Base-by-base conservation (phyloP, 1,140 invertebrate species). In the Theocolax elegans region DNA sequence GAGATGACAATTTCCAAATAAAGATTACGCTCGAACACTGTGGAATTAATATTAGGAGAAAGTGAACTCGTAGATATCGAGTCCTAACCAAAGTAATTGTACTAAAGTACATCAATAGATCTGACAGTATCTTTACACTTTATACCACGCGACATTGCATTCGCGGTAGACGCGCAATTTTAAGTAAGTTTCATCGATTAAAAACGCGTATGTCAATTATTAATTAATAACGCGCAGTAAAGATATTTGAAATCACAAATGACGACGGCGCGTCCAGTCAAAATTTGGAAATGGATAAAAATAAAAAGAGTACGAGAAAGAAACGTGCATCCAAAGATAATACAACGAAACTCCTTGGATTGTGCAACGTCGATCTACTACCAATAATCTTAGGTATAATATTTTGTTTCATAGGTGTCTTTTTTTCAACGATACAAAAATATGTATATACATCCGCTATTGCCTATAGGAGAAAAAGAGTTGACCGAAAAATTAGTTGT, bases 331-430 rank as follows among this genome's bases (percentile, higher is more conserved):
- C 23, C 3, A 19, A 51, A 53, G n/a, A n/a, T n/a, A 25, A 8
- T n/a, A 8, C 25, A 46, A 19, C 10, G 6, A 48, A 48, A 10
- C 12, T 42, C 72, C 40, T 78, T 3, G 77, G 79, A n/a, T 59
- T 78, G 1, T 80, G 78, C 54, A 80, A 72, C 60, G 15, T 80
- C 21, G 79, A 80, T 69, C 8, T 80, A 10, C 65, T 80, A 21
- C 77, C 78, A 17, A 23, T 80, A 17, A 27, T 78, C 19, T 58
- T 80, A 58, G 79, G 79, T 79, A 74, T 48, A 1, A 17, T 21
- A 10, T 19, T 23, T 12, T 51, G 27, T 51, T 35, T 42, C 3
- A 38, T 7, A 31, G 4, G 19, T 51, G 3, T n/a, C n/a, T n/a
- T n/a, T n/a, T n/a, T n/a, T n/a, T n/a, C n/a, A n/a, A n/a, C n/a